Evolutionary conservation across 1,140 invertebrate genomes (phyloP), one percentile per base, ranked within the genome.

Genomic region (Zaprionus inermis): DNA sequence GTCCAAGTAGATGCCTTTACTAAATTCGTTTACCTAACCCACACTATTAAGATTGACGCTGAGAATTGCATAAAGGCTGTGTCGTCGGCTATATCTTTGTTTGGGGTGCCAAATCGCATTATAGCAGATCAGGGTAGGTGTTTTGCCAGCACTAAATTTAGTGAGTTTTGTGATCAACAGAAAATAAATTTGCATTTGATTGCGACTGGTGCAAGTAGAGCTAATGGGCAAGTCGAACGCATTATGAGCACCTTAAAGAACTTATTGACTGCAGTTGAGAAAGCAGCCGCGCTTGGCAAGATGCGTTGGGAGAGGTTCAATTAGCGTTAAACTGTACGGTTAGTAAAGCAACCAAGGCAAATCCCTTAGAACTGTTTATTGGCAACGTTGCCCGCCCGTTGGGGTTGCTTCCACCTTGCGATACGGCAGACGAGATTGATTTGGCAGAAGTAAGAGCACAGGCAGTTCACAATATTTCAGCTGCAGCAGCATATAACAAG

Each of bases 401-500:
- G 36, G 36, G 36, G 11, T 38, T 38, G 36, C 36, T 14, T 38
- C 36, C 36, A 38, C 36, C 36, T 11, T 14, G 36, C 36, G 36
- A 38, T 38, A 38, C 11, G 36, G 11, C 3, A n/a, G 36, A 38
- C 9, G 12, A 38, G 36, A n/a, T 38, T 11, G 14, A 38, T n/a
- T 38, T 38, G 36, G 3, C 36, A 38, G 36, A 38, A 38, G 36
- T 38, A 11, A 38, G 36, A 38, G 12, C 36, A 38, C 36, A 11
- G 11, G 54, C 54, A 56, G 32, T 3, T 63, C 46, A 52, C 51
- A 63, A 63, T 61, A 61, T 61, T 38, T 49, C 28, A 32, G 28
- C 59, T 61, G 24, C 59, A 61, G 59, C 59, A 61, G 28, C 59
- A 34, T 63, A 63, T 63, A 52, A 34, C 18, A 63, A 63, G 30